A percentile compares a stretch with the other conserved stretches of the same genome.
Conservation (phyloP, 2,888 invertebrate species). For the Apodemia mormo region DNA sequence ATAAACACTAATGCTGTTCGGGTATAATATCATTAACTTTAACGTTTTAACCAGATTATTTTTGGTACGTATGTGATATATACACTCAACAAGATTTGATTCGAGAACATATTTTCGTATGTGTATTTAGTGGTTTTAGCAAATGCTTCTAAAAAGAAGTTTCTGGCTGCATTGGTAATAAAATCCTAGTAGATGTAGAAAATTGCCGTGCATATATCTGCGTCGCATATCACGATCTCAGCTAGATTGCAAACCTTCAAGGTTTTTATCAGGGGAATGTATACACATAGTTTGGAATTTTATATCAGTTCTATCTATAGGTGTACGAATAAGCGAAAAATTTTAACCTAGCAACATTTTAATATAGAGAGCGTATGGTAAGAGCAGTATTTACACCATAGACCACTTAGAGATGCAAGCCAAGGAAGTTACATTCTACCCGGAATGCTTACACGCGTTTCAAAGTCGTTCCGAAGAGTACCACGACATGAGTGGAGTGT, state of each 20-base stretch:
- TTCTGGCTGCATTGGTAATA: constrained; percentile 24
- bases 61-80: constrained; percentile 43
- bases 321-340: neutral
- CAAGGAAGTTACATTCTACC: no score
- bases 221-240: constrained; percentile 52
- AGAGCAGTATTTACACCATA: neutral
- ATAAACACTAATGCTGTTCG: constrained; percentile 43
- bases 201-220: constrained; percentile 41
- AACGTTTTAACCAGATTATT: constrained; percentile 67
- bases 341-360: neutral
- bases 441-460: no score
- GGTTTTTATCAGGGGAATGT: neutral
- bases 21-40: constrained; percentile 44
- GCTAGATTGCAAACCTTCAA: neutral
- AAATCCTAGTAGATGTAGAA: constrained; percentile 15
- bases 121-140: constrained; percentile 56
- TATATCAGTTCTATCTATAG: neutral
- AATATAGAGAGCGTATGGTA: neutral
- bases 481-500: no score
- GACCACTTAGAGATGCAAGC: no score
- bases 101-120: constrained; percentile 66
- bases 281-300: neutral
- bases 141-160: constrained; percentile 33
- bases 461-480: no score
- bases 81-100: constrained; percentile 46